Evolutionary conservation across 2,797 vertebrate species (phyloP), one percentile per base, ranked within the genome.

Genomic region (Gymnodraco acuticeps): DNA sequence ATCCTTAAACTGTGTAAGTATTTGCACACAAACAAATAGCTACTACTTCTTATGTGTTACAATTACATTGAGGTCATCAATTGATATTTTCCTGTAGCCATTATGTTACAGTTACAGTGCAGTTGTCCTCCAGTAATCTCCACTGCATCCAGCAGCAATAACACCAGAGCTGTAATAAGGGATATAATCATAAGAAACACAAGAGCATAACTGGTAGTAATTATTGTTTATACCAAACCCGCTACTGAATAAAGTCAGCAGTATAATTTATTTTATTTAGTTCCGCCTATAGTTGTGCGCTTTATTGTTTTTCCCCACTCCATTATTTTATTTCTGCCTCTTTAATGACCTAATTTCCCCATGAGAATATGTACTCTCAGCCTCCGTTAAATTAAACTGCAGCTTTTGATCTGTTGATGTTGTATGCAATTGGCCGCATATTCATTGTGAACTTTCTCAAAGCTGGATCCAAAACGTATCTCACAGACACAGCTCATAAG

Each of bases 261-360:
- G 8, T 46, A 53, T 42, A 33, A 41, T 46, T 38, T 75, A 55
- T 66, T 76, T 71, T 0, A 27, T 80, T 69, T 19, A 15, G 17
- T 50, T 47, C 8, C 0, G 0, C 75, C 67, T 68, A 64, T 47
- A 15, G 16, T 17, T 55, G 47, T 59, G 51, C 60, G 27, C 20
- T 77, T 19, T 8, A 15, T 64, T 41, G 3, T 12, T 64, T 43
- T 56, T 20, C 13, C 8, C 19, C 27, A 17, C 17, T 75, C 33
- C 67, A n/a, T 64, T 45, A 48, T 31, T 33, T 56, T 62, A 47
- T 77, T 69, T 77, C 72, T 53, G 15, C 54, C 27, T 74, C n/a
- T 50, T 45, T 59, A 45, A 56, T 76, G 67, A 78, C 55, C 81
- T 60, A 8, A 65, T 79, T 82, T 80, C 68, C 80, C 84, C 62